Percentiles rank a stretch among this genome's conserved stretches.
Conservation (phyloP, 37 sponge, comb jelly and placozoan species). For the Chondrosia reniformis region DNA sequence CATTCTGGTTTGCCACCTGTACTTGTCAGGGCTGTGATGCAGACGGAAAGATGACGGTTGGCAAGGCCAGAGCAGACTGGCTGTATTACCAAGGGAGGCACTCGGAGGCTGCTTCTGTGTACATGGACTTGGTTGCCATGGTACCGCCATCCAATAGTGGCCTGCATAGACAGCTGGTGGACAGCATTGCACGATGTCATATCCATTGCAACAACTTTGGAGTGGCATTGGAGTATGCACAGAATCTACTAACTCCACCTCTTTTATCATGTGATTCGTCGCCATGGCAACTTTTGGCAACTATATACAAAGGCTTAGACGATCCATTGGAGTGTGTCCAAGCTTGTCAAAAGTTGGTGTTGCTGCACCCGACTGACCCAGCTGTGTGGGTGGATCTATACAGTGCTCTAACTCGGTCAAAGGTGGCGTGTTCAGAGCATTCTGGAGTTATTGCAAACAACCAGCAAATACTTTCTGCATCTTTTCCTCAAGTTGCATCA, state of each 20-base stretch:
- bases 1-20: conserved; percentile 5
- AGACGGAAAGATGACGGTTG: not conserved
- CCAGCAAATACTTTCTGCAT: too few species aligned
- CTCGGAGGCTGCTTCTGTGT: not conserved
- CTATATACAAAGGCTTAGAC: not conserved
- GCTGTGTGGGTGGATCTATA: not conserved
- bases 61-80: conserved; percentile 4
- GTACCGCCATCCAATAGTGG: not conserved
- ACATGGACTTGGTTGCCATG: not conserved
- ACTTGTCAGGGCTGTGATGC: not conserved
- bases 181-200: conserved; percentile 3
- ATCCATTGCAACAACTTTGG: not conserved
- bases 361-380: not conserved
- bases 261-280: not conserved
- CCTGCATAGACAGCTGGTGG: not conserved
- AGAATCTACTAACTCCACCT: conserved; percentile 1
- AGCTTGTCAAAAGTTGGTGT: not conserved
- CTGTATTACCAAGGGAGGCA: not conserved
- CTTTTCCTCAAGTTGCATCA: too few species aligned
- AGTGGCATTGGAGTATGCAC: not conserved
- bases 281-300: conserved; percentile 12
- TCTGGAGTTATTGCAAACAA: not conserved
- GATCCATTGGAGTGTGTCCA: not conserved
- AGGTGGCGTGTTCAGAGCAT: not conserved
- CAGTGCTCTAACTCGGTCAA: not conserved